Conservation (phyloP, 2,888 invertebrate genomes). For the Erebia epiphron region DNA sequence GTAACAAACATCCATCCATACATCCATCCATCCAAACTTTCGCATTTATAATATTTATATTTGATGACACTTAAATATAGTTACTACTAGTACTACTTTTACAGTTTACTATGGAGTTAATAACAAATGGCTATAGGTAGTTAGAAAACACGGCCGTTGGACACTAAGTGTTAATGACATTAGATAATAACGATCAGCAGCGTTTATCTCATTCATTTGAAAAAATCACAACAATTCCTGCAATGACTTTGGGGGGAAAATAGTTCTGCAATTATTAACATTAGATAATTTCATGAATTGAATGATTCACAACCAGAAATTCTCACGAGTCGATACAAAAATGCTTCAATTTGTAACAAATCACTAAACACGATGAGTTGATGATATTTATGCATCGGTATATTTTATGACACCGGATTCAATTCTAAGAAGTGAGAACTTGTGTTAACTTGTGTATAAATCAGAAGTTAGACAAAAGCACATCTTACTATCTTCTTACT, state of each 20-base stretch:
- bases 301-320: too few species aligned
- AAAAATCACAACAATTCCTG: slow-evolving; percentile 19
- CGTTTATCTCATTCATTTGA: slow-evolving; percentile 1
- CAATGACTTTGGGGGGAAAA: slow-evolving; percentile 9
- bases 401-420: too few species aligned
- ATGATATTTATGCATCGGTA: too few species aligned
- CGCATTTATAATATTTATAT: too few species aligned
- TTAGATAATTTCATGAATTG: too few species aligned
- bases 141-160: slow-evolving; percentile 7
- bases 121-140: slow-evolving; percentile 2
- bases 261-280: background rate
- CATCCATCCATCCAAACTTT: too few species aligned
- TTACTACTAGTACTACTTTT: background rate
- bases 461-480: slow-evolving; percentile 29
- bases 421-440: slow-evolving; percentile 15
- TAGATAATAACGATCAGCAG: slow-evolving; percentile 6
- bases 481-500: too few species aligned
- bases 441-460: slow-evolving; percentile 32
- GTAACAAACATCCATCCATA: too few species aligned
- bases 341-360: too few species aligned
- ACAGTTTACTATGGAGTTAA: background rate
- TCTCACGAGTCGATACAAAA: too few species aligned
- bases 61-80: background rate
- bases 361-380: too few species aligned
- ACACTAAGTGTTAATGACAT: slow-evolving; percentile 1